Base-by-base conservation (phyloP, 2,113 vertebrate species). In the Cochlearius cochlearius region DNA sequence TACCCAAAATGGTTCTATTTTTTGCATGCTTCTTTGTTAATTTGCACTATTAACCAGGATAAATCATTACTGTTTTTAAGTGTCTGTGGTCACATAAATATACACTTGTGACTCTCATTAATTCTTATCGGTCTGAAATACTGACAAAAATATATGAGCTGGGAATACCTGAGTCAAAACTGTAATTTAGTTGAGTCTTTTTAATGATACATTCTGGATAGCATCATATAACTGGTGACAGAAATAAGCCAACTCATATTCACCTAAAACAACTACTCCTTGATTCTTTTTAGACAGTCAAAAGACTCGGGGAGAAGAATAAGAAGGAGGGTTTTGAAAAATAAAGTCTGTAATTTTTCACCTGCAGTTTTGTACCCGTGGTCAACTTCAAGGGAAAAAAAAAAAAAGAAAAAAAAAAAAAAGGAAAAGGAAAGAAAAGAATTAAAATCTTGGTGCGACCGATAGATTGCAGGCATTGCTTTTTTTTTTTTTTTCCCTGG, bases 81-180 rank as follows among this genome's bases (percentile, higher is more conserved):
- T 93, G 76, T 94, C 95, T 84, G 93, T 95, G 90, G 92, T 75
- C 90, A 74, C 93, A 92, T 96, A 95, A 96, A 88, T 90, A 91
- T 41, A n/a, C 80, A 81, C 79, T 95, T 84, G 86, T 68, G 88
- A 94, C 92, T 97, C 92, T 94, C 95, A 95, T 96, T 96, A 96
- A 96, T 97, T 91, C 96, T 96, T 96, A 94, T 93, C 53, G 13
- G 68, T 66, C 93, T 95, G 95, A 91, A 97, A 78, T 78, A 38
- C 60, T 95, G 93, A 96, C 96, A 95, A 96, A 96, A 97, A 97
- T 96, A 97, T 96, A 96, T 92, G 91, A 97, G 94, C 96, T 97
- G 96, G 94, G 95, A 97, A 94, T 95, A 93, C 79, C 81, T 91
- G 82, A 96, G 86, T 97, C 8, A 49, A 97, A 96, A 96, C 72